Percentiles rank a stretch among this genome's conserved stretches.
phyloP scores from a whole-genome alignment of 2,888 invertebrate species.

The Pteria penguin region DNA sequence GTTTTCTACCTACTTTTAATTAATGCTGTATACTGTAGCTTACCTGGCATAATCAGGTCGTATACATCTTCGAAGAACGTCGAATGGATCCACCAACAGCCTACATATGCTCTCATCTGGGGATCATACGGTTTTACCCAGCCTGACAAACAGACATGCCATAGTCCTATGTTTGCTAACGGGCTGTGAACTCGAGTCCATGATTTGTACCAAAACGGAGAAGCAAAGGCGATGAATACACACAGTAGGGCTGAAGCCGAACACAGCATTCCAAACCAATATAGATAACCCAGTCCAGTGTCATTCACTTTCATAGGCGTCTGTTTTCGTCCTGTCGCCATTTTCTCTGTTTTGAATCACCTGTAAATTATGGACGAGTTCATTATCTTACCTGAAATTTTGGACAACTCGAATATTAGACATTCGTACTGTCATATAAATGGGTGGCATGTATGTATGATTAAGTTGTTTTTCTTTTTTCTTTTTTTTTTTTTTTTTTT shows the following conservation, averaged over 20 bases:
- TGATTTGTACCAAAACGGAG: constrained; percentile 75
- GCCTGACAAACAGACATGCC: constrained; percentile 73
- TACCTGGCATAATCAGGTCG: constrained; percentile 70
- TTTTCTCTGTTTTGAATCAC: constrained; percentile 29
- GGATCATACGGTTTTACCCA: constrained; percentile 72
- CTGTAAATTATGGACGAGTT: constrained; percentile 40
- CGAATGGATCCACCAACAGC: constrained; percentile 77
- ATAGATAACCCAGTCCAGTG: constrained; percentile 40
- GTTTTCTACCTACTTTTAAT: neutral
- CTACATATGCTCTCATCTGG: constrained; percentile 69
- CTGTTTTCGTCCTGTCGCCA: constrained; percentile 24
- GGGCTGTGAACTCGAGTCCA: constrained; percentile 74
- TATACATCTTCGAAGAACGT: constrained; percentile 65
- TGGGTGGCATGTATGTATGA: too few relatives aligned
- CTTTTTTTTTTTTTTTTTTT: too few relatives aligned
- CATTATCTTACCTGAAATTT: constrained; percentile 42
- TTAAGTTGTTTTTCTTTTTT: too few relatives aligned
- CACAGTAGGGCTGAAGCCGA: constrained; percentile 59
- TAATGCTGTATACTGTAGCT: constrained; percentile 24
- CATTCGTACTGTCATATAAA: too few relatives aligned
- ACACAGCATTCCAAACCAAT: constrained; percentile 58
- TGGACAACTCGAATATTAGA: too few relatives aligned
- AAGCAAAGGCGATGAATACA: constrained; percentile 69
- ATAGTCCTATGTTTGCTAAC: constrained; percentile 71
- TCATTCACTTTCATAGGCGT: neutral